These are phyloP conservation scores for Himantopus leucocephalus DNA, from an alignment of 2,113 vertebrate species.

Conservation along the genomic window DNA sequence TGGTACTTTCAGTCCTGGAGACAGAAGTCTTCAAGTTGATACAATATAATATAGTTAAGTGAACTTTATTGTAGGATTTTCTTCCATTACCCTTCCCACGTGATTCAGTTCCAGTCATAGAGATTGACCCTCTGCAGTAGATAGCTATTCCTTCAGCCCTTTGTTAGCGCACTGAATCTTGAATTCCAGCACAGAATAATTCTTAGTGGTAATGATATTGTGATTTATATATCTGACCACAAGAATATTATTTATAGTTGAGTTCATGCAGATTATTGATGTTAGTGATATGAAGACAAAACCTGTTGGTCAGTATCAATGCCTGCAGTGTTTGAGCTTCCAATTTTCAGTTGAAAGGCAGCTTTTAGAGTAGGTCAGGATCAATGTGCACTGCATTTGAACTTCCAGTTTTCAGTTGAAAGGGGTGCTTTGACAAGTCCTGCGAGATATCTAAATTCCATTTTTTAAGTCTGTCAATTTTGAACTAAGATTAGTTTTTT, in stretches of 20 bases:
- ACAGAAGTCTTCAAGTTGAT: neutral
- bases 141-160: neutral
- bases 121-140: neutral
- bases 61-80: neutral
- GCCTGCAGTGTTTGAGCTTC: neutral
- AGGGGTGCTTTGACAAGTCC: neutral
- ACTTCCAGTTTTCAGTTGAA: neutral
- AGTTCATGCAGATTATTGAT: neutral
- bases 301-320: neutral
- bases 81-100: neutral
- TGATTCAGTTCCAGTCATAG: neutral
- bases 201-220: neutral
- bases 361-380: neutral
- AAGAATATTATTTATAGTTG: neutral
- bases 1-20: neutral
- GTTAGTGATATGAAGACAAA: neutral
- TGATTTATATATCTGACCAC: neutral
- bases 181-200: neutral
- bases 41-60: neutral
- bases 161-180: neutral
- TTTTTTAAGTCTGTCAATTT: neutral
- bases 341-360: neutral
- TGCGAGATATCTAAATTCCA: neutral
- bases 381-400: neutral
- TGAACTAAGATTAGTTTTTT: neutral